Evolutionary conservation across 2,797 vertebrate genomes (phyloP), one percentile per base, ranked within the genome.

Genomic region (Echeneis naucrates): DNA sequence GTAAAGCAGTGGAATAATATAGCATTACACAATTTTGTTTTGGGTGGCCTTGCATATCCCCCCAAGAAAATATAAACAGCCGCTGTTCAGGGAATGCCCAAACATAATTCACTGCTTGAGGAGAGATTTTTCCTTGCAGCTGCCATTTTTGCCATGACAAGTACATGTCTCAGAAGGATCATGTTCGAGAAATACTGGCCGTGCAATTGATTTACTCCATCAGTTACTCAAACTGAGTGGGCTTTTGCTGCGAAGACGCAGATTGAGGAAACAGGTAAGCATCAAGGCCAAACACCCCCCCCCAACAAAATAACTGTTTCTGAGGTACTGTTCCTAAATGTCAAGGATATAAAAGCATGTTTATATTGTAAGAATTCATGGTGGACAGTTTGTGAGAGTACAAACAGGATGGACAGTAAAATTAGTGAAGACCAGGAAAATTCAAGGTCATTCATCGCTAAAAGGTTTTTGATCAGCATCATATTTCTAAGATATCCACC

Each of bases 21-120:
- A 89, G 90, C 83, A 79, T 90, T 92, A 88, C 88, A 90, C 82
- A 85, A 77, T 90, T 93, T 94, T 93, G 89, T 90, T 93, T 94
- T 93, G 92, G 92, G 92, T 94, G 94, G 91, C 93, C 92, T 92
- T 84, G 79, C 69, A 81, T 88, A 86, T 79, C 67, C 84, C 88
- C 78, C 69, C 71, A 69, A 80, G 79, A 92, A 92, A 92, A 91
- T 75, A 91, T 85, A 92, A 90, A 88, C 89, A 91, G 81, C 63
- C 53, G 32, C 79, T 83, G 88, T 89, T 82, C 62, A 83, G 88
- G 88, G 85, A 92, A 91, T 87, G 86, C 85, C 84, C 71, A 62
- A 83, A 86, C 81, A 84, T 92, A 92, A 91, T 89, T 93, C 87
- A 92, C 77, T 70, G 81, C 87, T 87, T 82, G 75, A 84, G 76